Evolutionary conservation across 2,113 vertebrate species (phyloP), one percentile per base, ranked within the genome.

Genomic region (Danionella cerebrum): DNA sequence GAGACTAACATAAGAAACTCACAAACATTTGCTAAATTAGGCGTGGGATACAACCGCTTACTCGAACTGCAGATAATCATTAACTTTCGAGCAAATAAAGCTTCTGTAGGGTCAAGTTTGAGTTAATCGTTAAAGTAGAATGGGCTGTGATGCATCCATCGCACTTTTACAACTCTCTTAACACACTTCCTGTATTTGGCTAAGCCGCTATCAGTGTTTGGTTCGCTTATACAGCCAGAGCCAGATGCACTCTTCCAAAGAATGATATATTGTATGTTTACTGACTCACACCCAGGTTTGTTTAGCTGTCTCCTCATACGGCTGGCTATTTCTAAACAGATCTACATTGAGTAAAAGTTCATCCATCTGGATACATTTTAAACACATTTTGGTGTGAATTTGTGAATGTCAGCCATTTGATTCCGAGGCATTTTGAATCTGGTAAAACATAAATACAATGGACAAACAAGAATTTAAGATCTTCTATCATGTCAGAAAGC

Each of bases 41-140:
- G 39, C 54, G 13, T 45, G n/a, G 29, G 18, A 29, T 38, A 11
- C 65, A 29, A 18, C 3, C 24, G 38, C 55, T 69, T 25, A 39
- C 19, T 25, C 21, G 24, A 58, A 68, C 14, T 16, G 41, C 22
- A 27, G 16, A 0, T 19, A 71, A 71, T 65, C 52, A 65, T 71
- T 71, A 71, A 71, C 52, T 65, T 14, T 31, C 13, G 22, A 62
- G 53, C 25, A 51, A 51, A 50, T 29, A 39, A 44, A 18, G 25
- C 24, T 19, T 3, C 13, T 1, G 5, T 44, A 58, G 57, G 36
- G n/a, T 10, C 21, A 6, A 5, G 38, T 33, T 50, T 62, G 47
- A 71, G 35, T 11, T 31, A 44, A 60, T 4, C 1, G 14, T 42
- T 10, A 45, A 16, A 19, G 21, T 50, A 53, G 18, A 22, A 13